Base-by-base conservation (phyloP, 2,797 vertebrate genomes). In the Remorina albescens region DNA sequence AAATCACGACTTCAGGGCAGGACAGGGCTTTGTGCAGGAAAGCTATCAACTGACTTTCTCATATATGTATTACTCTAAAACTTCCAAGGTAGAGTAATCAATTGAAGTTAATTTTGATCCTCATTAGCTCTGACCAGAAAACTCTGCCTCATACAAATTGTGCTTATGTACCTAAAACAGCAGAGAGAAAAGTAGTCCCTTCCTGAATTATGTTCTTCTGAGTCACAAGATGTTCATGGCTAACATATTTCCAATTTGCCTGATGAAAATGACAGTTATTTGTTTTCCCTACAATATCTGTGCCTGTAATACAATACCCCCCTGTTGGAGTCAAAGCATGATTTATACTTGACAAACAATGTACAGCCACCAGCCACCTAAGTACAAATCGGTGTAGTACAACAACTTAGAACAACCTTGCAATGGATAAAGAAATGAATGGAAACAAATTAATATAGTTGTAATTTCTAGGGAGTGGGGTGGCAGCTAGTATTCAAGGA, bases 1-100 rank as follows among this genome's bases (percentile, higher is more conserved):
- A 86, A 85, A 87, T 90, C 71, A 72, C 49, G 71, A 83, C 86
- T 86, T 85, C 71, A 59, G 82, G 78, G 73, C 66, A 67, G 57
- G 75, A 55, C 51, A 56, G 39, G 21, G 36, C 32, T 69, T 67
- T 26, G 70, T n/a, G 2, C 26, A 51, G 50, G 26, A 61, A 44
- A 86, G 53, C 28, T 53, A 62, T 54, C 15, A 61, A 64, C 75
- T 39, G 0, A 50, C 44, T 76, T 73, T 80, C 19, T 80, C 41
- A 71, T 73, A 26, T 54, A 34, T 66, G 36, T 58, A 77, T 67
- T 16, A 68, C 44, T 64, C 67, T 46, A 34, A 72, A 67, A 54
- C n/a, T n/a, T 49, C 50, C 21, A 58, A 32, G 46, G n/a, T 15
- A 78, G 16, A 51, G 62, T 58, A 15, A 60, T 67, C 65, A 12